phyloP scores from a whole-genome alignment of 2,797 vertebrate genomes.

The Gymnoscopelus microlampas region DNA sequence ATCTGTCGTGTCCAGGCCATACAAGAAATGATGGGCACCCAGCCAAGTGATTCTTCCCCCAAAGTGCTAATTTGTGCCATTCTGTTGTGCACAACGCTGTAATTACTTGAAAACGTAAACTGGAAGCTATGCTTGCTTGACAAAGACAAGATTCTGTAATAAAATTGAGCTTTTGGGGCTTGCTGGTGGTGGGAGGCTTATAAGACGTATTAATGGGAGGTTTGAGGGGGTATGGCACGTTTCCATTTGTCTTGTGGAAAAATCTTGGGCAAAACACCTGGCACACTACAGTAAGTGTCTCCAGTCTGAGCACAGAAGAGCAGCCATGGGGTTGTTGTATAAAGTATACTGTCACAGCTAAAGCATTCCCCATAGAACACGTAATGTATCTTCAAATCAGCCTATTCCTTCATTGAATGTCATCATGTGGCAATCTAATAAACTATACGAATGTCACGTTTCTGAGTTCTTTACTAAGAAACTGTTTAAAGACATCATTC shows the following conservation, averaged over 20 bases:
- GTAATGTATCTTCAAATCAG: constrained; percentile 39
- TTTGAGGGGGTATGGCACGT: constrained; percentile 76
- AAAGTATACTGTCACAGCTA: constrained; percentile 57
- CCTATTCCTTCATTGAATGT: constrained; percentile 52
- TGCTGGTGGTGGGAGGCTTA: constrained; percentile 66
- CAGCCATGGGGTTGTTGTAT: constrained; percentile 54
- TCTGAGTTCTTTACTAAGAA: constrained; percentile 45
- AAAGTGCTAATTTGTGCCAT: constrained; percentile 84
- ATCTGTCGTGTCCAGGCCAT: constrained; percentile 76
- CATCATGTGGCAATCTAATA: constrained; percentile 58
- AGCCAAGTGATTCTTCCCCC: constrained; percentile 81
- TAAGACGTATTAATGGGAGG: constrained; percentile 77
- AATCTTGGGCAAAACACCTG: constrained; percentile 80
- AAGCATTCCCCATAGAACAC: constrained; percentile 56
- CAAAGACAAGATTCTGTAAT: constrained; percentile 81
- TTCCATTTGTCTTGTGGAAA: constrained; percentile 83
- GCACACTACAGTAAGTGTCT: constrained; percentile 69
- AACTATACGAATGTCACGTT: constrained; percentile 48
- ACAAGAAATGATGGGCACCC: constrained; percentile 72
- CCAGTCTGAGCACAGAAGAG: constrained; percentile 69
- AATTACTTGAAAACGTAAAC: constrained; percentile 86
- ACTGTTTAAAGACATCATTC: constrained; percentile 55
- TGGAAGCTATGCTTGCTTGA: constrained; percentile 82
- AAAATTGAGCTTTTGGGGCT: constrained; percentile 77
- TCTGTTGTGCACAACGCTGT: constrained; percentile 77